Conservation (phyloP, 2,113 vertebrate species). For the Melanocharis versteri region DNA sequence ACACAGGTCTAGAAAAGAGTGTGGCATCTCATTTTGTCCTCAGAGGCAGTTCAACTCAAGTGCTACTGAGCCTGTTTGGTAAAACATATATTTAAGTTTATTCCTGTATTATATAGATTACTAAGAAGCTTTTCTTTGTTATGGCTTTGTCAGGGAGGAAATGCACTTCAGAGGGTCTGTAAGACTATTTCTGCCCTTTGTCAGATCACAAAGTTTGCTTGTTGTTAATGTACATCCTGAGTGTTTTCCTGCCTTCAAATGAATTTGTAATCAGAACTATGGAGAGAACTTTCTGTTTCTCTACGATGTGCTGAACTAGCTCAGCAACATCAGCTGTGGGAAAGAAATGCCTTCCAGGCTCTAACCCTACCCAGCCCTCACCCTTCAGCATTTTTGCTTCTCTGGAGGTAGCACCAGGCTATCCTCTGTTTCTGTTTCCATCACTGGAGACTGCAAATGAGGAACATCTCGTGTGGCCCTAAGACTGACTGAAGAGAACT, state of each 20-base stretch:
- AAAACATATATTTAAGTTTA: not conserved
- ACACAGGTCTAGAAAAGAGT: not conserved
- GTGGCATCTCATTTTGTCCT: not conserved
- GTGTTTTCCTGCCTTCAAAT: not conserved
- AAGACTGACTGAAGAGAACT: not conserved
- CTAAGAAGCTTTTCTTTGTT: not conserved
- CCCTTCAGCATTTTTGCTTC: not conserved
- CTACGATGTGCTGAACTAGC: not conserved
- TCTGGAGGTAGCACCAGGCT: not conserved
- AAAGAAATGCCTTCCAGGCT: not conserved
- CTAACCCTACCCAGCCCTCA: not conserved
- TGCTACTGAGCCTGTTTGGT: not conserved
- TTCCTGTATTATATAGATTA: not conserved
- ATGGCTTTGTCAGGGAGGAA: not conserved
- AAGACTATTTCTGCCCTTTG: not conserved
- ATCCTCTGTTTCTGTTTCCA: not conserved
- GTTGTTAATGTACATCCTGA: not conserved
- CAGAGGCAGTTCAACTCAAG: not conserved
- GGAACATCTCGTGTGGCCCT: not conserved
- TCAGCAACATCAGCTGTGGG: not conserved
- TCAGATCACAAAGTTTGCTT: not conserved
- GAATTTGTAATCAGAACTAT: not conserved
- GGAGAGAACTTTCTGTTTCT: not conserved
- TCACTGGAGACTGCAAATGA: not conserved
- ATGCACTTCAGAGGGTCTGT: not conserved